A percentile compares a stretch with the other conserved stretches of the same genome.
Evolutionary conservation across 2,888 invertebrate genomes (phyloP).

Genomic region (Clepsis dumicolana): DNA sequence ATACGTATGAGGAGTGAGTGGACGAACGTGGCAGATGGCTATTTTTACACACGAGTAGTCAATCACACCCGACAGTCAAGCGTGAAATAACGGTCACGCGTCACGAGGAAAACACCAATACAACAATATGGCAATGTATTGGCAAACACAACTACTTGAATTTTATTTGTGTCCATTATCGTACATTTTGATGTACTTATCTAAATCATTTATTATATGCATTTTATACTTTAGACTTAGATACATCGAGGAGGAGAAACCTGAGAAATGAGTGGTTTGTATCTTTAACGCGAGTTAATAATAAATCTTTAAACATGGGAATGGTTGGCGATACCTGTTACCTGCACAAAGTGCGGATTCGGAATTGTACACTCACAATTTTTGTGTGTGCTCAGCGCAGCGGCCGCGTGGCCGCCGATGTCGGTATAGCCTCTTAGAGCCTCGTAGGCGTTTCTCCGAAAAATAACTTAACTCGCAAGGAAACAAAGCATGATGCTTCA

Average conservation of each 20-base stretch:
- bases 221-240: too few relatives aligned
- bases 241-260: too few relatives aligned
- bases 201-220: too few relatives aligned
- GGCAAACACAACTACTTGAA: conserved; percentile 48
- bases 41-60: conserved; percentile 32
- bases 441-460: conserved; percentile 10
- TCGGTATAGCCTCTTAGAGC: conserved; percentile 36
- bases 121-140: conserved; percentile 46
- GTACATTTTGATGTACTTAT: conserved; percentile 38
- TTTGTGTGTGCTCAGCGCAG: conserved; percentile 52
- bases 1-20: conserved; percentile 12
- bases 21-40: conserved; percentile 23
- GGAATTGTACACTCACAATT: conserved; percentile 61
- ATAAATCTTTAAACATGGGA: conserved; percentile 56
- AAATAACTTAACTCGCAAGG: not conserved
- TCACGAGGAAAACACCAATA: conserved; percentile 25
- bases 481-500: not conserved
- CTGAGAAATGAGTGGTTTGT: too few relatives aligned
- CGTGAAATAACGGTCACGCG: conserved; percentile 33
- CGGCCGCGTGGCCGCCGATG: conserved; percentile 44
- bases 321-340: conserved; percentile 62
- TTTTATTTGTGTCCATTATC: not conserved
- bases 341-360: not conserved
- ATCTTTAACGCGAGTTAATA: too few relatives aligned
- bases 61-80: conserved; percentile 26